phyloP scores from a whole-genome alignment of 2,888 invertebrate genomes.

The Iphiclides podalirius region DNA sequence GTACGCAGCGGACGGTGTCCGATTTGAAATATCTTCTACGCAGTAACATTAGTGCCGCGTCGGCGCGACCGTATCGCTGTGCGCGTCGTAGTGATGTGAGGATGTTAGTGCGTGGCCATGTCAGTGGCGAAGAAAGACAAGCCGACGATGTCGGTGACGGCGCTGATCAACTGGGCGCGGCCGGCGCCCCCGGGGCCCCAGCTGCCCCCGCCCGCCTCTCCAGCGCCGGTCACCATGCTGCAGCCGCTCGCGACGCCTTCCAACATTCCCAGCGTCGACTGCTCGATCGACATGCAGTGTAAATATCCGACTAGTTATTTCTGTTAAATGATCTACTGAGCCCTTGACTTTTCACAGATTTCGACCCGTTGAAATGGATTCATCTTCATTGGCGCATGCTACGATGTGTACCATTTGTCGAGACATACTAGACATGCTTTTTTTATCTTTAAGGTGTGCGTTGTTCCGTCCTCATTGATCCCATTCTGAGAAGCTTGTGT shows the following conservation, averaged over 20 bases:
- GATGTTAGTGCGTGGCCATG: constrained; percentile 72
- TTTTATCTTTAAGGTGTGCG: neutral
- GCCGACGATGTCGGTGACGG: constrained; percentile 92
- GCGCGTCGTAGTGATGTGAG: constrained; percentile 71
- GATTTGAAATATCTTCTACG: constrained; percentile 39
- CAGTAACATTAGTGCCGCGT: constrained; percentile 35
- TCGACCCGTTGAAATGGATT: neutral
- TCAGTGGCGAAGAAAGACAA: constrained; percentile 91
- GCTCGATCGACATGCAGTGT: constrained; percentile 74
- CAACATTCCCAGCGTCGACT: constrained; percentile 59
- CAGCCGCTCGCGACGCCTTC: constrained; percentile 53
- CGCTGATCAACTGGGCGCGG: constrained; percentile 87
- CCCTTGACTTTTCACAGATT: neutral
- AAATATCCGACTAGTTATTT: constrained; percentile 33
- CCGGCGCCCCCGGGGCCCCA: constrained; percentile 62
- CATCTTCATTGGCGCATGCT: neutral
- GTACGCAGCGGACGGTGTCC: constrained; percentile 34
- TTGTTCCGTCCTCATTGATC: too few relatives aligned
- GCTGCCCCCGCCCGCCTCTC: constrained; percentile 59
- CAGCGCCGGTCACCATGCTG: constrained; percentile 47
- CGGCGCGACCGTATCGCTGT: constrained; percentile 32
- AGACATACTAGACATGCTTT: neutral
- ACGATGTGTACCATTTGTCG: neutral
- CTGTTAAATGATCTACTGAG: neutral
- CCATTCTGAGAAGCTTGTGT: too few relatives aligned